phyloP scores from a whole-genome alignment of 2,797 vertebrate species.

The Gymnothorax reevesii region DNA sequence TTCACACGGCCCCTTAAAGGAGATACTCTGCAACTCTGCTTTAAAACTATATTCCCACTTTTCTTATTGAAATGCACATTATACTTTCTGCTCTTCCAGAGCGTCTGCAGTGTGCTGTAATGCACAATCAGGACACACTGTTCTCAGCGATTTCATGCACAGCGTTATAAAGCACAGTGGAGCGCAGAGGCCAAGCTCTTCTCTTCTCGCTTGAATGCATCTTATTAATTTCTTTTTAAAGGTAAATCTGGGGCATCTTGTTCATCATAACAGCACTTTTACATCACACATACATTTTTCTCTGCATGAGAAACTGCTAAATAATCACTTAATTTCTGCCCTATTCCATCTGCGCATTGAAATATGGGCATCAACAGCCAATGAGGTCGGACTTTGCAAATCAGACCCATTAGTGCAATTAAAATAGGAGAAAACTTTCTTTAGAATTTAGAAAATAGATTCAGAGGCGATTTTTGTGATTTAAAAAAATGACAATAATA shows the following conservation, averaged over 20 bases:
- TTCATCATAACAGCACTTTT: not conserved
- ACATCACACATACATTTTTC: not conserved
- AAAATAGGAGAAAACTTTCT: not conserved
- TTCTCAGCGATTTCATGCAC: not conserved
- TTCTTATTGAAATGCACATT: not conserved
- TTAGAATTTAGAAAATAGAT: not conserved
- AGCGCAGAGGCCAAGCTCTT: not conserved
- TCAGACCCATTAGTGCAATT: not conserved
- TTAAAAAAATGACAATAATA: no score
- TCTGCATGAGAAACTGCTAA: not conserved
- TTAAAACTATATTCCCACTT: not conserved
- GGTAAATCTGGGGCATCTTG: not conserved
- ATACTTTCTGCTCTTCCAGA: not conserved
- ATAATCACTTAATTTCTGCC: not conserved
- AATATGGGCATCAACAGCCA: not conserved
- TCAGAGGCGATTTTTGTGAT: not conserved
- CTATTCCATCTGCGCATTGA: not conserved
- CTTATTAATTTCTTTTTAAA: not conserved
- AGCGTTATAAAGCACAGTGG: not conserved
- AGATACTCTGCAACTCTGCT: not conserved
- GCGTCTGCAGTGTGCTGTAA: not conserved
- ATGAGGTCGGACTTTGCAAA: not conserved
- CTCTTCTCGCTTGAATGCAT: not conserved
- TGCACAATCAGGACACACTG: not conserved
- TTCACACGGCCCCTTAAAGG: not conserved